A percentile compares a stretch with the other conserved stretches of the same genome.
Conservation (phyloP, 1,140 invertebrate genomes). For the Panagrolaimus sp. region DNA sequence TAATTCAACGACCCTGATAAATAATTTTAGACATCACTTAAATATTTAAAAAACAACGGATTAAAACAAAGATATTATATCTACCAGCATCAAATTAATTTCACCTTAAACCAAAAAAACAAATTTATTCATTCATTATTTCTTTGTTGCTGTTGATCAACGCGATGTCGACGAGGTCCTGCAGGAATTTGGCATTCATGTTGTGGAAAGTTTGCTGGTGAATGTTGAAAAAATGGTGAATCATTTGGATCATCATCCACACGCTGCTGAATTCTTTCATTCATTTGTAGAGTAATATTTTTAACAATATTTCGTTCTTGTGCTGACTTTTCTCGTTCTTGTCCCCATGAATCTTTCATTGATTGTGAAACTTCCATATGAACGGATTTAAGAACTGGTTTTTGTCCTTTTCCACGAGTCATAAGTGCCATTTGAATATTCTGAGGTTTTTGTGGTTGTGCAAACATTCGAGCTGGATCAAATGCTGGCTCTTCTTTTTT, state of each 20-base stretch:
- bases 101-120: no score
- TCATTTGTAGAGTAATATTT: conserved; percentile 17
- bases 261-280: conserved; percentile 9
- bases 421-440: conserved; percentile 32
- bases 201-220: neutral
- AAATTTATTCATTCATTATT: no score
- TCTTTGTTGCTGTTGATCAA: no score
- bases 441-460: neutral
- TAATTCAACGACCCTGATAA: no score
- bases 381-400: conserved; percentile 31
- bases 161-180: neutral
- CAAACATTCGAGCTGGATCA: neutral
- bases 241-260: neutral
- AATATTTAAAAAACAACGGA: no score
- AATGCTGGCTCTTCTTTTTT: neutral
- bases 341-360: conserved; percentile 18
- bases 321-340: neutral
- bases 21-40: no score
- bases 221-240: neutral
- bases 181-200: conserved; percentile 6
- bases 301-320: conserved; percentile 20
- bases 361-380: conserved; percentile 16
- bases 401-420: conserved; percentile 32
- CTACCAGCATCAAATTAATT: no score
- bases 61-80: no score